phyloP scores from a whole-genome alignment of 2,113 vertebrate genomes.

The Nycticorax nycticorax region DNA sequence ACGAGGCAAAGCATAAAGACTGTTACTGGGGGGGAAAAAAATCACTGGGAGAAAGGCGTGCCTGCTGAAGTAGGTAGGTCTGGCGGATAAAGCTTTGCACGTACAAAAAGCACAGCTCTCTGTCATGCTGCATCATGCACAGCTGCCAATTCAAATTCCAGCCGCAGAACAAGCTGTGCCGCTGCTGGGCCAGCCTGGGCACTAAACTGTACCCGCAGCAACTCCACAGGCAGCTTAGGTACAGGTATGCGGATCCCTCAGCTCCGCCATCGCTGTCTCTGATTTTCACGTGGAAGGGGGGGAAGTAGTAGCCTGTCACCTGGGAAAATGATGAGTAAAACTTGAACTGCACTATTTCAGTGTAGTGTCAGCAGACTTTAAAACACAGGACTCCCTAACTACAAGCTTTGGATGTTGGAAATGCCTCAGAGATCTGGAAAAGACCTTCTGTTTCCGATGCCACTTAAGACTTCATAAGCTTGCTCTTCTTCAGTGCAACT shows the following conservation, averaged over 20 bases:
- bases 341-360: neutral
- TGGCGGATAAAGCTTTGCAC: neutral
- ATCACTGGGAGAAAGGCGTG: neutral
- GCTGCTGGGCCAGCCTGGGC: neutral
- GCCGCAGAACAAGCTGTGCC: neutral
- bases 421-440: neutral
- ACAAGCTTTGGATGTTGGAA: neutral
- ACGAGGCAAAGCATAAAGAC: neutral
- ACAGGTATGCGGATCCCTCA: accelerated
- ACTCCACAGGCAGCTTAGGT: neutral
- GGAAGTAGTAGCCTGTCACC: neutral
- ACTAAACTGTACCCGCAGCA: neutral
- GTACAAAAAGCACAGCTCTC: neutral
- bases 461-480: neutral
- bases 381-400: neutral
- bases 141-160: too few relatives aligned
- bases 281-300: neutral
- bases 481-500: neutral
- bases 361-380: neutral
- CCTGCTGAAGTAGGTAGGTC: neutral
- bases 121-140: neutral
- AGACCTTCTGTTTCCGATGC: neutral
- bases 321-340: neutral
- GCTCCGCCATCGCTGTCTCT: too few relatives aligned
- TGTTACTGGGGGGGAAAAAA: neutral